phyloP scores from a whole-genome alignment of 2,113 vertebrate genomes.

The Oreochromis niloticus region DNA sequence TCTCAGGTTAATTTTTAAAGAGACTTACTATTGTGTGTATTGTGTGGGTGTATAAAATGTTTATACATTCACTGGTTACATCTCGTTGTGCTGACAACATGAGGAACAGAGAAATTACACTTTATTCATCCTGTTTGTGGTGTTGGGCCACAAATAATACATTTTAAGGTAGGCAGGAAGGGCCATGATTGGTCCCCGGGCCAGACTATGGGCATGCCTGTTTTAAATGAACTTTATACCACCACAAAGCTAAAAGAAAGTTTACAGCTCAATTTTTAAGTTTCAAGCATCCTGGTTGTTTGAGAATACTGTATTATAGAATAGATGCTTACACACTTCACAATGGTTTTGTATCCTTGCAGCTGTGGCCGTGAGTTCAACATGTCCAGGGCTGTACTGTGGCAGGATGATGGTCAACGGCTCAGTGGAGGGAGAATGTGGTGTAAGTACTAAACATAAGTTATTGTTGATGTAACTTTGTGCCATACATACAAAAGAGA shows the following conservation, averaged over 20 bases:
- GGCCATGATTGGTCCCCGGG: background rate
- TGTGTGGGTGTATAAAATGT: background rate
- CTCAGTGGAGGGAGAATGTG: slow-evolving; percentile 79
- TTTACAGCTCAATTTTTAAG: background rate
- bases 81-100: background rate
- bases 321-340: background rate
- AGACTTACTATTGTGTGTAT: background rate
- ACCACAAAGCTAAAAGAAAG: background rate
- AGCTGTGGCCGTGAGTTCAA: slow-evolving; percentile 82
- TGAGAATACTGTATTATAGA: background rate
- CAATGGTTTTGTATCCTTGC: slow-evolving; percentile 3
- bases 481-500: background rate
- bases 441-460: slow-evolving; percentile 72
- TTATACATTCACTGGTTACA: background rate
- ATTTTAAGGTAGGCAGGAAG: background rate
- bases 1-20: background rate
- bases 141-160: background rate
- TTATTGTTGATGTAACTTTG: background rate
- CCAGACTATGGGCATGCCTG: background rate
- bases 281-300: background rate
- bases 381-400: slow-evolving; percentile 89
- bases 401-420: slow-evolving; percentile 77
- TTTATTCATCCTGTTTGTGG: background rate
- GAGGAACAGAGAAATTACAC: background rate
- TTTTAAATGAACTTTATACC: background rate